These are phyloP conservation scores for Chironomus riparius DNA, from an alignment of 2,888 invertebrate genomes.

Conservation along the genomic window DNA sequence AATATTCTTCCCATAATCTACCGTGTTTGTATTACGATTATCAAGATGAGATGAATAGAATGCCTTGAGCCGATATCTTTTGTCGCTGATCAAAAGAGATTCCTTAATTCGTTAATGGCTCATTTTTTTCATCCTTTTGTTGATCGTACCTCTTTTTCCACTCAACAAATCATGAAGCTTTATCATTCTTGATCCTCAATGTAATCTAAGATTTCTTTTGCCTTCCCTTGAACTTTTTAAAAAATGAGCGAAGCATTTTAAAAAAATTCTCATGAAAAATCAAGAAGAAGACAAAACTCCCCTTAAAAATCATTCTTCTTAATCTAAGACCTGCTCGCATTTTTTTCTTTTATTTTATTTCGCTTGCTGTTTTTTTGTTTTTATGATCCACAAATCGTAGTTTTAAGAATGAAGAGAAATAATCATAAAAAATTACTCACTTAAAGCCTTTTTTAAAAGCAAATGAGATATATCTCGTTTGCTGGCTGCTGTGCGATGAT, in stretches of 20 bases:
- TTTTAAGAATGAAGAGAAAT: conserved; percentile 26
- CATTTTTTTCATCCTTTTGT: background rate
- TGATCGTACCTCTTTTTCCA: background rate
- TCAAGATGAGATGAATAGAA: background rate
- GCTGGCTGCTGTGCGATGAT: background rate
- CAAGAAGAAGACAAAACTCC: background rate
- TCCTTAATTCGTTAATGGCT: background rate
- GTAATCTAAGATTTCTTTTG: background rate
- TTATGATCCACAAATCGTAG: conserved; percentile 23
- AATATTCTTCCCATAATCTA: background rate
- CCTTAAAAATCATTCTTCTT: background rate
- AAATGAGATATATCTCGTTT: background rate
- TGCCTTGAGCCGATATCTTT: conserved; percentile 4
- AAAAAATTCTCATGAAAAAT: background rate
- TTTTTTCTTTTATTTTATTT: background rate
- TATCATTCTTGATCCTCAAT: background rate
- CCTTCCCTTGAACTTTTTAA: conserved; percentile 17
- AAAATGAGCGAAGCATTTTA: background rate
- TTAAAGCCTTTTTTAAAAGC: background rate
- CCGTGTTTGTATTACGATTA: no score
- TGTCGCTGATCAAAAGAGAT: conserved; percentile 1
- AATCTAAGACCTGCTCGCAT: background rate
- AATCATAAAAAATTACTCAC: conserved; percentile 25
- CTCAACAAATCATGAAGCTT: background rate
- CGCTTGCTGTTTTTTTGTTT: background rate